Conservation (phyloP, 2,113 vertebrate species). For the Chascanopsetta lugubris region DNA sequence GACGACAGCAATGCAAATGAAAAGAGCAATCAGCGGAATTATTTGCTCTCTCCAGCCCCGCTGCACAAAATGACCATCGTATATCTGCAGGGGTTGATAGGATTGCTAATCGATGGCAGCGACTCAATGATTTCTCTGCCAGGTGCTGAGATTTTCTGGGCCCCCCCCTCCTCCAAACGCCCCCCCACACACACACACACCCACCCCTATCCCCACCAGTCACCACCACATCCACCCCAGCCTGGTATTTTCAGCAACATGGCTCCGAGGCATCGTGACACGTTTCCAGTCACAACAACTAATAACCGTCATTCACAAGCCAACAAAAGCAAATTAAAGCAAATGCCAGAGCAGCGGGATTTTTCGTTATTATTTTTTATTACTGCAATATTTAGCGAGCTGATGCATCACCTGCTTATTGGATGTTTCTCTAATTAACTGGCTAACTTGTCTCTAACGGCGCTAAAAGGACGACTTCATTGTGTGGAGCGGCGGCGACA, state of each 20-base stretch:
- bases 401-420: conserved; percentile 47
- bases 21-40: conserved; percentile 42
- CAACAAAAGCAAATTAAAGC: conserved; percentile 41
- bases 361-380: too few relatives aligned
- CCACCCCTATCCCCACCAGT: too few relatives aligned
- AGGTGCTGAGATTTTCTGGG: conserved; percentile 29
- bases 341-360: conserved; percentile 51
- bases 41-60: conserved; percentile 36
- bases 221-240: too few relatives aligned
- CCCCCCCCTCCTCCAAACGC: conserved; percentile 28
- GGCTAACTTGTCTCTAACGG: neutral
- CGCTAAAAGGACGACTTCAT: conserved; percentile 33
- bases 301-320: conserved; percentile 33
- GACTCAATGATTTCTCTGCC: conserved; percentile 48
- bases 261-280: neutral
- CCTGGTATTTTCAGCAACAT: conserved; percentile 28
- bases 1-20: conserved; percentile 30
- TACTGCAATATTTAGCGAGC: conserved; percentile 43
- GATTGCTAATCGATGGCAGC: conserved; percentile 44
- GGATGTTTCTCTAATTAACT: conserved; percentile 54
- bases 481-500: conserved; percentile 42
- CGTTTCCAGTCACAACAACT: conserved; percentile 41
- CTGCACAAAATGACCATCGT: conserved; percentile 53
- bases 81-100: conserved; percentile 51
- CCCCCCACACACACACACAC: neutral